Percentiles rank a stretch among this genome's conserved stretches.
phyloP scores from a whole-genome alignment of 2,113 vertebrate genomes.

The Boulengerochromis microlepis region DNA sequence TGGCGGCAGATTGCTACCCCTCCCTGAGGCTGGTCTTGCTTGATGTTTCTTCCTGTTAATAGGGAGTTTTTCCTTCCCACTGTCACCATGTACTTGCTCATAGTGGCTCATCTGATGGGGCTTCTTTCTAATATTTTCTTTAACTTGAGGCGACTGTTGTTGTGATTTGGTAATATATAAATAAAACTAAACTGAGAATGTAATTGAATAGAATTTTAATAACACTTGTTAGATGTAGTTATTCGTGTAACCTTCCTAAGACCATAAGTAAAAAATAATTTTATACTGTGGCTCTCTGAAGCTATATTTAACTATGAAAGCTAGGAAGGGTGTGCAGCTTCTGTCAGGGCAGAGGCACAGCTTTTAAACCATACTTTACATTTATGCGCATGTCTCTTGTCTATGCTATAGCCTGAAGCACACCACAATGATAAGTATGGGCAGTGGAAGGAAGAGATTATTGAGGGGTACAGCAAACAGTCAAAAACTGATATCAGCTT shows the following conservation, averaged over 20 bases:
- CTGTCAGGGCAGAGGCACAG: neutral
- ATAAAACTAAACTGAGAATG: neutral
- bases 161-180: neutral
- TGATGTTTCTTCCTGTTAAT: neutral
- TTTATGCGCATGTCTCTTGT: neutral
- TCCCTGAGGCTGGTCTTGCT: accelerated
- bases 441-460: neutral
- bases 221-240: neutral
- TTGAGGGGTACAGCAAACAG: neutral
- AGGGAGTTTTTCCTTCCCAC: neutral
- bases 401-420: neutral
- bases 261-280: neutral
- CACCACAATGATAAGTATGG: neutral
- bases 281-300: neutral
- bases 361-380: neutral
- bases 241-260: neutral
- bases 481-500: neutral
- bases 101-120: neutral
- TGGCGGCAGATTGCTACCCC: accelerated
- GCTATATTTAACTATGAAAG: neutral
- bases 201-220: neutral
- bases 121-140: neutral
- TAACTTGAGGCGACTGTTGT: neutral
- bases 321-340: neutral
- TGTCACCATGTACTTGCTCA: neutral